A percentile compares a stretch with the other conserved stretches of the same genome.
Conservation (phyloP, 2,113 vertebrate species). For the Haemorhous mexicanus region DNA sequence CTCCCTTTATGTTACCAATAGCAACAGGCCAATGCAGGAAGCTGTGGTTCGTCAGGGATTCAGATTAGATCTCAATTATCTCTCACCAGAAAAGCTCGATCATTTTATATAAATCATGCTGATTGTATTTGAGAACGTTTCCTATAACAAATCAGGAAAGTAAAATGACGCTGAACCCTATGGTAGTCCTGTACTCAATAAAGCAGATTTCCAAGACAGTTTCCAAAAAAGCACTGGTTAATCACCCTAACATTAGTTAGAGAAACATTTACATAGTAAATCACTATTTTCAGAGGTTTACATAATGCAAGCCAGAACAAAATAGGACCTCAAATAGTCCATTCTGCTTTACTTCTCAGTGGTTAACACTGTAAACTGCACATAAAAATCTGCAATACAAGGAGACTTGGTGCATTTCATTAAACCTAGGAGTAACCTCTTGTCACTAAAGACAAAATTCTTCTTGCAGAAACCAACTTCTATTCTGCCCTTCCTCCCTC, state of each 20-base stretch:
- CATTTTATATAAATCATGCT: slow-evolving; percentile 61
- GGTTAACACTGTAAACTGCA: not conserved
- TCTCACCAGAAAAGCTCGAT: slow-evolving; percentile 50
- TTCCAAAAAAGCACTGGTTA: slow-evolving; percentile 21
- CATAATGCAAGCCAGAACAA: slow-evolving; percentile 31
- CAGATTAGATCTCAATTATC: slow-evolving; percentile 72
- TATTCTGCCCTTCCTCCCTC: not conserved
- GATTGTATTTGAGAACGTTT: slow-evolving; percentile 61
- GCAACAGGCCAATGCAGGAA: slow-evolving; percentile 77
- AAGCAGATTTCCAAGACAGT: slow-evolving; percentile 51
- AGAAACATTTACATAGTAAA: slow-evolving; percentile 56
- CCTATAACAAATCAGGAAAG: slow-evolving; percentile 61
- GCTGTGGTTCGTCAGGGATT: slow-evolving; percentile 70
- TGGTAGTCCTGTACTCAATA: slow-evolving; percentile 21
- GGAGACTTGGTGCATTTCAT: not conserved
- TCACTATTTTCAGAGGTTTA: slow-evolving; percentile 52
- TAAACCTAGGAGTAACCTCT: not conserved
- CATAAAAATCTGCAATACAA: not conserved
- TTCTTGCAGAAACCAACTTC: not conserved
- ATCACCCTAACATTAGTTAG: slow-evolving; percentile 46
- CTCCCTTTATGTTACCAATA: slow-evolving; percentile 75
- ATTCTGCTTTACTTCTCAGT: not conserved
- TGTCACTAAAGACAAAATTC: not conserved
- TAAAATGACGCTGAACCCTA: not conserved
- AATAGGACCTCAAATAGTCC: not conserved